Conservation (phyloP, 1,140 invertebrate genomes). For the Drosophila triauraria region DNA sequence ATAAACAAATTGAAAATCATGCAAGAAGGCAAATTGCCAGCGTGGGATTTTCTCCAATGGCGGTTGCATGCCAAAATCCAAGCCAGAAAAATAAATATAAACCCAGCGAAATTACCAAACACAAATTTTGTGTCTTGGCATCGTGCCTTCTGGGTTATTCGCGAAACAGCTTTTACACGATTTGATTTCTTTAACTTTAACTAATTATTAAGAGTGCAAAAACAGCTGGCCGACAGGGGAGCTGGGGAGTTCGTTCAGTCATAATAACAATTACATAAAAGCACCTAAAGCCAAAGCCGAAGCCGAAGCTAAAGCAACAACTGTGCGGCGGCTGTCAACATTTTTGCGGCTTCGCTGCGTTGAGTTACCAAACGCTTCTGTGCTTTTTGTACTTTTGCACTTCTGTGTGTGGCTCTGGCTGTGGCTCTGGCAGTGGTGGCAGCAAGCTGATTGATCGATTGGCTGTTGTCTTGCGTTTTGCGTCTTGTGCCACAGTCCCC, state of each 20-base stretch:
- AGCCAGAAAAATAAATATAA: slow-evolving; percentile 61
- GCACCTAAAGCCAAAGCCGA: slow-evolving; percentile 1
- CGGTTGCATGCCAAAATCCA: slow-evolving; percentile 54
- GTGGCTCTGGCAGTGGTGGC: slow-evolving; percentile 33
- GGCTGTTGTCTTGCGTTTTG: slow-evolving; percentile 43
- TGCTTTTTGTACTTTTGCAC: slow-evolving; percentile 16
- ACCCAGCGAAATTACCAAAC: slow-evolving; percentile 28
- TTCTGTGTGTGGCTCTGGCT: slow-evolving; percentile 30
- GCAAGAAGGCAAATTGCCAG: slow-evolving; percentile 58
- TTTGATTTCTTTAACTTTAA: slow-evolving; percentile 12
- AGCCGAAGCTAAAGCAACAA: slow-evolving; percentile 19
- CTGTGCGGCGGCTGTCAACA: slow-evolving; percentile 50
- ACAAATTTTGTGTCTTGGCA: slow-evolving; percentile 26
- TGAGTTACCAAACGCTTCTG: slow-evolving; percentile 67
- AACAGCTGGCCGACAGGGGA: slow-evolving; percentile 22
- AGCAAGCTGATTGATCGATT: slow-evolving; percentile 74
- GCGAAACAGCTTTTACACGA: slow-evolving; percentile 15
- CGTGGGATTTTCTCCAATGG: slow-evolving; percentile 61
- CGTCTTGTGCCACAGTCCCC: slow-evolving; percentile 40
- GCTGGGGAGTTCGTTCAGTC: slow-evolving; percentile 38
- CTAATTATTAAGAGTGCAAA: slow-evolving; percentile 25
- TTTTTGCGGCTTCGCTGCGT: slow-evolving; percentile 74
- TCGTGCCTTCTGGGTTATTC: slow-evolving; percentile 34
- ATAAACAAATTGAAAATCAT: slow-evolving; percentile 44
- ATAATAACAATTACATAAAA: slow-evolving; percentile 34